Base-by-base conservation (phyloP, 2,888 invertebrate genomes). In the Fragum fragum region DNA sequence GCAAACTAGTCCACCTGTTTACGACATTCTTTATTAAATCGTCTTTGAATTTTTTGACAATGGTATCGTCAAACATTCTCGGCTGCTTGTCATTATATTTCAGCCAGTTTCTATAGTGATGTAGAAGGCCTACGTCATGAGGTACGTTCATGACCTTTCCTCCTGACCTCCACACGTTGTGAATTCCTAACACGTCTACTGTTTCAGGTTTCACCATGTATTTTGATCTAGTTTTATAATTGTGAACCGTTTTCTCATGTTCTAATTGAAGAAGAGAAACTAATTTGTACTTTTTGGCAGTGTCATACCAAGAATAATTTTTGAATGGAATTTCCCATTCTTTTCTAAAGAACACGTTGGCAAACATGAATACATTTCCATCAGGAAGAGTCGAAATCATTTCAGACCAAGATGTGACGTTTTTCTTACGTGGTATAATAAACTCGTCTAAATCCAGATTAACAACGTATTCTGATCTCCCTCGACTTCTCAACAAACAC, bases 381-480 rank as follows among this genome's bases (percentile, higher is more conserved):
- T 61, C 55, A 18, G 47, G 36, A 9, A 79, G 57, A 9, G 26
- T 55, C 6, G 59, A n/a, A 1, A 89, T 23, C 87, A 93, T 73
- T 9, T 85, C 83, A 0, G 47, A n/a, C 92, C 92, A 92, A 23
- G 80, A 86, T n/a, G 53, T 26, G 32, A 77, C 68, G 18, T 72
- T 28, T 21, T 72, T 39, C 18, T 79, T 61, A 52, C 81, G 80
- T 1, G 94, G 94, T 29, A 94, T 89, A 53, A 94, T 90, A 72
- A 93, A 92, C 81, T 94, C 94, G 75, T 94, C 94, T 14, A 94
- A 63, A 80, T 94, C 94, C 53, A 90, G 76, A 79, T 90, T 92
- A 7, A 92, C 93, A n/a, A 93, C 66, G 78, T 89, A 93, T 36
- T 90, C 77, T 23, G 88, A 88, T 26, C 73, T 29, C 39, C 87